These are phyloP conservation scores for Microctenopoma steveboyesi DNA, from an alignment of 2,797 vertebrate genomes.

Conservation along the genomic window DNA sequence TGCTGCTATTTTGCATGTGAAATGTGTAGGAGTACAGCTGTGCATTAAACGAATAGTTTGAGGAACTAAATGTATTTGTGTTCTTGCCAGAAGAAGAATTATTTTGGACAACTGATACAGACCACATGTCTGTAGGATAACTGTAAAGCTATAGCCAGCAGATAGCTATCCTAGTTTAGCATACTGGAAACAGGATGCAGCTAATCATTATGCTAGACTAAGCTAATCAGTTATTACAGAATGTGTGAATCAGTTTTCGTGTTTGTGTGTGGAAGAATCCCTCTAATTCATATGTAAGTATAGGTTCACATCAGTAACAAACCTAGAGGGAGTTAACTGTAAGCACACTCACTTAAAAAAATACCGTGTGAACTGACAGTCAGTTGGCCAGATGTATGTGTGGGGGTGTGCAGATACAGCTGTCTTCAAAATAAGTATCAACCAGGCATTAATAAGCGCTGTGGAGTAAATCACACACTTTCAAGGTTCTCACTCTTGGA, in stretches of 20 bases:
- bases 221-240: conserved; percentile 2
- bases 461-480: conserved; percentile 78
- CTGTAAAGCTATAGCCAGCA: conserved; percentile 16
- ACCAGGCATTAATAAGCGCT: conserved; percentile 75
- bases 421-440: conserved; percentile 71
- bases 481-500: conserved; percentile 77
- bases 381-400: conserved; percentile 58
- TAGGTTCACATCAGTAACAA: conserved; percentile 36
- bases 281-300: conserved; percentile 25
- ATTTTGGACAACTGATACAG: neutral
- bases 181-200: conserved; percentile 9
- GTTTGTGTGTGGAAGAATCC: conserved; percentile 24
- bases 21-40: neutral
- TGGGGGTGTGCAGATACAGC: conserved; percentile 61
- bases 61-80: neutral
- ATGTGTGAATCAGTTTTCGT: conserved; percentile 13
- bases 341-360: conserved; percentile 43
- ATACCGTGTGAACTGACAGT: conserved; percentile 54
- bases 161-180: conserved; percentile 4
- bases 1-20: neutral
- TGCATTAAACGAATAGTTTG: neutral
- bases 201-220: conserved; percentile 5
- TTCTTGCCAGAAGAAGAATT: neutral
- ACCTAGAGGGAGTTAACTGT: conserved; percentile 45
- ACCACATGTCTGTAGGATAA: neutral